A percentile compares a stretch with the other conserved stretches of the same genome.
These are phyloP conservation scores for Aleadryas rufinucha DNA, from an alignment of 2,113 vertebrate genomes.

Conservation along the genomic window DNA sequence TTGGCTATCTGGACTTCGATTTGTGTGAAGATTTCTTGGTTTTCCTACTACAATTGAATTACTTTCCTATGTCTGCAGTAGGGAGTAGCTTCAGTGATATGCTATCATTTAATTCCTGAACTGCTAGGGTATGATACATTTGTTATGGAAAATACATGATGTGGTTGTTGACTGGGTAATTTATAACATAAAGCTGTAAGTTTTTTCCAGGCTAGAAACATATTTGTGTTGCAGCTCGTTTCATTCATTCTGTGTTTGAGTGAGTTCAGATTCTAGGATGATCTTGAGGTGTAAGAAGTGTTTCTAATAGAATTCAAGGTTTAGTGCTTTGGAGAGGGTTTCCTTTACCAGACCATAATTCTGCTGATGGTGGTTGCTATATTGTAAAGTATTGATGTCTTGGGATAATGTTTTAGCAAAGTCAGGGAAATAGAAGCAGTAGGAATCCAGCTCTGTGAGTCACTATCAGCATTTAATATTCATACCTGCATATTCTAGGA, in stretches of 20 bases:
- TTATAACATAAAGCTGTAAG: neutral
- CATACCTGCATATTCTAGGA: constrained; percentile 33
- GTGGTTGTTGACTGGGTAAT: neutral
- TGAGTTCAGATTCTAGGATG: neutral
- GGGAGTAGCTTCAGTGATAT: neutral
- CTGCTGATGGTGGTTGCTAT: neutral
- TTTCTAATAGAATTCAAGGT: neutral
- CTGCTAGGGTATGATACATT: neutral
- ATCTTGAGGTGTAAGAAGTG: neutral
- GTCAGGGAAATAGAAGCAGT: neutral
- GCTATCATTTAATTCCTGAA: neutral
- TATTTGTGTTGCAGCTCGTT: neutral
- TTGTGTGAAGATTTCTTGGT: neutral
- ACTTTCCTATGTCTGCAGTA: neutral
- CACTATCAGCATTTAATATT: constrained; percentile 39
- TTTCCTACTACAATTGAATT: neutral
- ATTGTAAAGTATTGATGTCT: neutral
- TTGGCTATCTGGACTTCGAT: neutral
- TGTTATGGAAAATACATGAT: neutral
- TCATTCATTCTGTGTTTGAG: neutral
- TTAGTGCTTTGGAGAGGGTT: neutral
- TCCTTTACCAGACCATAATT: neutral
- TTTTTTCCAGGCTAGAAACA: neutral
- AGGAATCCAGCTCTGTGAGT: constrained; percentile 26
- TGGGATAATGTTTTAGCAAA: constrained; percentile 2